A percentile compares a stretch with the other conserved stretches of the same genome.
Conservation (phyloP, 2,797 vertebrate genomes). For the Carapus acus region DNA sequence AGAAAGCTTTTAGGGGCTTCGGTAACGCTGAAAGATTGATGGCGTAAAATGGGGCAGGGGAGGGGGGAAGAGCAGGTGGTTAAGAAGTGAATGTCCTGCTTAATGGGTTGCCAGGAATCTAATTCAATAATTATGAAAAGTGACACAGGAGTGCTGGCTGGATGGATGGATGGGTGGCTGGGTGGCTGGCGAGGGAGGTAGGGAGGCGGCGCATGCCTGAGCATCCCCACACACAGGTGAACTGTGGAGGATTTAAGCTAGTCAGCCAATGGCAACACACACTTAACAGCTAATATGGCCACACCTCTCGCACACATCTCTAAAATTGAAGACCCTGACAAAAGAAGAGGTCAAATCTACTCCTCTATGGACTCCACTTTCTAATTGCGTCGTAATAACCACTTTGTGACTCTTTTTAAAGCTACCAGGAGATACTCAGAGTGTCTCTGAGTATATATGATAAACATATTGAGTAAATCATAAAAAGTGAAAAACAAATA, state of each 20-base stretch:
- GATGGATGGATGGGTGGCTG: slow-evolving; percentile 55
- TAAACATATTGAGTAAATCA: no score
- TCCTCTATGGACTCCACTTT: background rate
- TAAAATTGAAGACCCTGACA: background rate
- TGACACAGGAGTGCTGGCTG: slow-evolving; percentile 64
- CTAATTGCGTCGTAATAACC: background rate
- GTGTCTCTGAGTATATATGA: no score
- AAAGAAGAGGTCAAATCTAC: background rate
- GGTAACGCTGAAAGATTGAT: slow-evolving; percentile 81
- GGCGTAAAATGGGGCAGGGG: slow-evolving; percentile 71
- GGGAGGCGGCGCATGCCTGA: slow-evolving; percentile 44
- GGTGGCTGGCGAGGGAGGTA: slow-evolving; percentile 35
- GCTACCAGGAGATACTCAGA: no score
- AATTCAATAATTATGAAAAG: slow-evolving; percentile 86
- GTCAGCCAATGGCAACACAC: background rate
- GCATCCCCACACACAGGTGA: slow-evolving; percentile 51
- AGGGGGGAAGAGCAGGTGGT: slow-evolving; percentile 78
- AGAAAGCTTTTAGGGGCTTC: slow-evolving; percentile 82
- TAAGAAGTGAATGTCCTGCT: slow-evolving; percentile 78
- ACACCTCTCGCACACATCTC: background rate
- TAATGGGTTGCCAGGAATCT: slow-evolving; percentile 77
- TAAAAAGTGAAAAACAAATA: no score
- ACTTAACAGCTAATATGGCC: background rate
- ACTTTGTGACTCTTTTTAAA: background rate
- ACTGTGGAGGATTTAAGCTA: background rate